Conservation (phyloP, 2,797 vertebrate genomes). For the Echiichthys vipera region DNA sequence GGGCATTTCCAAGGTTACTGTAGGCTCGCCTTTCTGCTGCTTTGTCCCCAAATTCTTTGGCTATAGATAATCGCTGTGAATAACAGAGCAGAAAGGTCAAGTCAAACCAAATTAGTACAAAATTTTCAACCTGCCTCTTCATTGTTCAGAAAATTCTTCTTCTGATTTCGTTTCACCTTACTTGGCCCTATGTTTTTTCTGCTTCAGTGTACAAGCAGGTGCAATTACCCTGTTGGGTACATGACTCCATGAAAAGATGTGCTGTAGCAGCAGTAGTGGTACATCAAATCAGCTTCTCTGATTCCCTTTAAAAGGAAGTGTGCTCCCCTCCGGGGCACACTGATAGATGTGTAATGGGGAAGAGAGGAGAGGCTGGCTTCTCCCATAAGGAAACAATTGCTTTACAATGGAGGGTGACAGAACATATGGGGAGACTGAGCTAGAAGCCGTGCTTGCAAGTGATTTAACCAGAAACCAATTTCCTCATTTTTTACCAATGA, state of each 20-base stretch:
- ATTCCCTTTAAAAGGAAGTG: constrained; percentile 17
- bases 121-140: not conserved
- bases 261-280: constrained; percentile 6
- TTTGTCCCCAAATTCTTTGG: constrained; percentile 98
- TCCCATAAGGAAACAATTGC: constrained; percentile 30
- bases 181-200: not conserved
- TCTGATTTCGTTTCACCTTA: not conserved
- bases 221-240: not conserved
- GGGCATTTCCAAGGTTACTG: constrained; percentile 97
- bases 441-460: constrained; percentile 26
- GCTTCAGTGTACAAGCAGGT: not conserved
- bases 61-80: constrained; percentile 93
- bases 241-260: constrained; percentile 23
- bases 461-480: constrained; percentile 58
- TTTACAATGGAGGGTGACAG: constrained; percentile 48
- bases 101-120: not conserved
- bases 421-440: constrained; percentile 15
- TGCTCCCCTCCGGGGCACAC: constrained; percentile 19
- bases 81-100: constrained; percentile 14
- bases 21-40: constrained; percentile 94
- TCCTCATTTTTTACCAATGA: constrained; percentile 6
- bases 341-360: constrained; percentile 38
- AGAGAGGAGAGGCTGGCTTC: constrained; percentile 12
- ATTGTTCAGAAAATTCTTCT: too few species aligned
- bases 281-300: constrained; percentile 42